Percentiles rank a stretch among this genome's conserved stretches.
These are phyloP conservation scores for Phrixothrix hirtus DNA, from an alignment of 2,888 invertebrate genomes.

Conservation along the genomic window DNA sequence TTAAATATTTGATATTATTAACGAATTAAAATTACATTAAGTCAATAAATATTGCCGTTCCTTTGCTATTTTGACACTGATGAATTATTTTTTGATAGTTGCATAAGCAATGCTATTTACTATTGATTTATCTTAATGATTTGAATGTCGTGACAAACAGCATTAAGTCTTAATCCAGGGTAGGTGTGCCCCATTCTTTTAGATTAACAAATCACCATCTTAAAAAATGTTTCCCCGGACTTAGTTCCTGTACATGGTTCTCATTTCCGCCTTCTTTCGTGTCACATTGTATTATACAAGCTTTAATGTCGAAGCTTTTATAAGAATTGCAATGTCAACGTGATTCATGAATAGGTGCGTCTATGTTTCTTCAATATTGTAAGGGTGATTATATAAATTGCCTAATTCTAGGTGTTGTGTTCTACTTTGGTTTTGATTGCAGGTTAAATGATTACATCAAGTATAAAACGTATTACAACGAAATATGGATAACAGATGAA, in stretches of 20 bases:
- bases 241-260: conserved; percentile 51
- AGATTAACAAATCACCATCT: conserved; percentile 55
- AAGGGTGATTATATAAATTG: conserved; percentile 29
- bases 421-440: conserved; percentile 27
- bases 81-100: conserved; percentile 9
- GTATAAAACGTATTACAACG: conserved; percentile 21
- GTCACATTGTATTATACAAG: conserved; percentile 50
- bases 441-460: conserved; percentile 22
- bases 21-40: background rate
- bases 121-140: conserved; percentile 27
- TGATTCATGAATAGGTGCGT: conserved; percentile 46
- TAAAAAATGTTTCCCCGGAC: conserved; percentile 51
- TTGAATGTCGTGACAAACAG: conserved; percentile 51
- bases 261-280: conserved; percentile 53
- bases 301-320: conserved; percentile 51
- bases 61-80: conserved; percentile 5
- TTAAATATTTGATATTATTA: background rate
- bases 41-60: background rate
- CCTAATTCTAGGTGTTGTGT: conserved; percentile 35
- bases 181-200: conserved; percentile 55
- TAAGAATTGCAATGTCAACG: conserved; percentile 52
- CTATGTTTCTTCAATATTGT: conserved; percentile 11
- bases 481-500: conserved; percentile 13
- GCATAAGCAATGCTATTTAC: conserved; percentile 18
- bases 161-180: conserved; percentile 51